These are phyloP conservation scores for Acleris emargana DNA, from an alignment of 2,888 invertebrate genomes.

Conservation along the genomic window DNA sequence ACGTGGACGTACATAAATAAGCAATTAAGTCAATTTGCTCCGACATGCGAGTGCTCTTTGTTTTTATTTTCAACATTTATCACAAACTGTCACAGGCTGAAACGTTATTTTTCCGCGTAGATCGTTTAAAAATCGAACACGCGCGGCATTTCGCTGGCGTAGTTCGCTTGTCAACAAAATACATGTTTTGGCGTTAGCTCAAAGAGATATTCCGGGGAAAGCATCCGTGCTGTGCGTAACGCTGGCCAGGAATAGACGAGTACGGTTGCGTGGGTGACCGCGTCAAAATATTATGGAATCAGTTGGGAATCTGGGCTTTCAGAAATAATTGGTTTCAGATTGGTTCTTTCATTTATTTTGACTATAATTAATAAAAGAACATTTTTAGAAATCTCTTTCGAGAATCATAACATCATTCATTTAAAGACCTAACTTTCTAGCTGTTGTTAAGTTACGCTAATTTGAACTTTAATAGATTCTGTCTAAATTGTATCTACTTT, in stretches of 20 bases:
- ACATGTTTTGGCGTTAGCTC: conserved; percentile 37
- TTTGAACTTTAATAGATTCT: too few species aligned
- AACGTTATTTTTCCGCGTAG: conserved; percentile 50
- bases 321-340: neutral
- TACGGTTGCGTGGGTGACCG: conserved; percentile 65
- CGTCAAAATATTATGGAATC: conserved; percentile 67
- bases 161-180: conserved; percentile 38
- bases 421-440: too few species aligned
- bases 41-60: conserved; percentile 45
- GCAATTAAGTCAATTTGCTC: conserved; percentile 60
- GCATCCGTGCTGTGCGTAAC: conserved; percentile 38
- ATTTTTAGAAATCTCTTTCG: too few species aligned
- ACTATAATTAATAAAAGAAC: too few species aligned
- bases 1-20: conserved; percentile 37
- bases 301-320: conserved; percentile 47
- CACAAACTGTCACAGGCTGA: conserved; percentile 59
- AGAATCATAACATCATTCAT: too few species aligned
- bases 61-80: conserved; percentile 64
- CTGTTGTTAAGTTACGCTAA: too few species aligned
- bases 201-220: conserved; percentile 35
- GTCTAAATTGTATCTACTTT: too few species aligned
- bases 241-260: conserved; percentile 59
- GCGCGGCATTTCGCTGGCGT: conserved; percentile 20
- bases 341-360: too few species aligned
- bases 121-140: conserved; percentile 32